Conservation (phyloP, 2,888 invertebrate genomes). For the Zygothrica quintamaculata region DNA sequence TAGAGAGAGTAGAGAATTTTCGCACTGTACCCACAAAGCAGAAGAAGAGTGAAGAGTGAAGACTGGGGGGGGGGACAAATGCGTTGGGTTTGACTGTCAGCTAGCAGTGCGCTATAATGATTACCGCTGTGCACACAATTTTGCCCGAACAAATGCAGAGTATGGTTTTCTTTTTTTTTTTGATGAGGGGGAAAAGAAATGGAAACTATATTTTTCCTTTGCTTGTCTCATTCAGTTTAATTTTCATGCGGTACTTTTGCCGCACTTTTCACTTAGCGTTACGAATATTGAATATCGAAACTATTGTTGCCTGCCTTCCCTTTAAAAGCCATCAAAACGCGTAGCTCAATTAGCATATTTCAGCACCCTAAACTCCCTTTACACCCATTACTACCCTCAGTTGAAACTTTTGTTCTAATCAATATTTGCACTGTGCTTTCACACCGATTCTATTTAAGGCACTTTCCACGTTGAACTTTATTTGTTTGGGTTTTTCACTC, state of each 20-base stretch:
- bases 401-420: constrained; percentile 27
- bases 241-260: constrained; percentile 54
- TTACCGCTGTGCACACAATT: constrained; percentile 46
- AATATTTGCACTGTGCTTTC: constrained; percentile 33
- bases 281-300: constrained; percentile 44
- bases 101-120: constrained; percentile 50
- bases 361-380: constrained; percentile 7
- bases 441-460: constrained; percentile 11
- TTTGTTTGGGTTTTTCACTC: constrained; percentile 12
- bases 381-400: constrained; percentile 1
- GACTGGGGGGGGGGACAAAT: too few species aligned
- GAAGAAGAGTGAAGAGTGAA: constrained; percentile 3
- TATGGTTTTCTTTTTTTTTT: too few species aligned
- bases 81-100: constrained; percentile 9
- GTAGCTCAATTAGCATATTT: constrained; percentile 45
- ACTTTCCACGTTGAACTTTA: constrained; percentile 16
- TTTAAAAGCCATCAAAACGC: background rate
- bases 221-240: constrained; percentile 42
- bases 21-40: background rate
- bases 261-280: constrained; percentile 57
- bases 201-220: constrained; percentile 10
- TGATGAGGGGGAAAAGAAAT: background rate
- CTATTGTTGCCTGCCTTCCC: constrained; percentile 12
- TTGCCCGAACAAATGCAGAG: constrained; percentile 8
- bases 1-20: constrained; percentile 7